Percentiles rank a stretch among this genome's conserved stretches.
Evolutionary conservation across 2,113 vertebrate species (phyloP).

Genomic region (Lichenostomus cassidix): DNA sequence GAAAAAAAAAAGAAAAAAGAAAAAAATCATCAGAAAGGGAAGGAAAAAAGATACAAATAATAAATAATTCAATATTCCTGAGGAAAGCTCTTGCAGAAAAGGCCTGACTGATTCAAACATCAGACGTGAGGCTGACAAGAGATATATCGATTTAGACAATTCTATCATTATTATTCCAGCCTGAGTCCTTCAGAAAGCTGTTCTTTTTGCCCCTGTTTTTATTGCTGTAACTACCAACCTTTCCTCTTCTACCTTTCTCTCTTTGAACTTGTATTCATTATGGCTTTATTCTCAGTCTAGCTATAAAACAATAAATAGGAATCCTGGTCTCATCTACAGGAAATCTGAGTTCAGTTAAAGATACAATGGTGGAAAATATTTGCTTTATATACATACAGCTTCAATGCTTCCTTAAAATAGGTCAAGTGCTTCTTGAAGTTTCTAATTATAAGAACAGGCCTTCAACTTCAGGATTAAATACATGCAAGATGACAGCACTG

Average conservation of each 20-base stretch:
- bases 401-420: slow-evolving; percentile 23
- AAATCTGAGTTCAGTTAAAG: background rate
- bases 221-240: slow-evolving; percentile 74
- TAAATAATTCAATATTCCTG: slow-evolving; percentile 88
- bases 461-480: slow-evolving; percentile 11
- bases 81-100: slow-evolving; percentile 81
- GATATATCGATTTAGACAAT: slow-evolving; percentile 85
- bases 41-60: slow-evolving; percentile 81
- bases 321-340: background rate
- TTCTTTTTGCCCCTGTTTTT: slow-evolving; percentile 76
- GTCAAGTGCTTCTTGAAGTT: slow-evolving; percentile 50
- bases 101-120: slow-evolving; percentile 85
- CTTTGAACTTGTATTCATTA: slow-evolving; percentile 75
- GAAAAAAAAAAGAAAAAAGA: background rate
- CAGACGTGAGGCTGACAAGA: slow-evolving; percentile 83
- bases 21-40: slow-evolving; percentile 73
- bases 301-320: slow-evolving; percentile 59
- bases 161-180: slow-evolving; percentile 86
- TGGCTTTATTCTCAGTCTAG: slow-evolving; percentile 68
- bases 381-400: slow-evolving; percentile 2
- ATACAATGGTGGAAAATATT: slow-evolving; percentile 13
- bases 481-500: background rate
- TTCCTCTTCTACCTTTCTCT: slow-evolving; percentile 56
- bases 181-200: slow-evolving; percentile 75
- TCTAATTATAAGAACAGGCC: slow-evolving; percentile 61